A percentile compares a stretch with the other conserved stretches of the same genome.
These are phyloP conservation scores for Poecilia velifera DNA, from an alignment of 2,797 vertebrate species.

Conservation along the genomic window DNA sequence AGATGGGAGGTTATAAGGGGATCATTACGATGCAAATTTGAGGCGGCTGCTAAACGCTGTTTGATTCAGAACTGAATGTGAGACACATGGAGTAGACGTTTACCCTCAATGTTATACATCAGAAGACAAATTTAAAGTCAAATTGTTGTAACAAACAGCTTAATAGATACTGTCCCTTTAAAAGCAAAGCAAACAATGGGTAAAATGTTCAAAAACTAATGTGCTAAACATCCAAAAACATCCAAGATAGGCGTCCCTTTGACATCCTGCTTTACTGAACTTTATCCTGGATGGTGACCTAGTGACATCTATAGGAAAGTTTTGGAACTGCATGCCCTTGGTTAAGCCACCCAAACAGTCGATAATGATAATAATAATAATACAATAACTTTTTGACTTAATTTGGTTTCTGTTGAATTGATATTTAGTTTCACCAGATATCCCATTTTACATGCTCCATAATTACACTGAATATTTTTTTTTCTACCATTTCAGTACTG, in stretches of 20 bases:
- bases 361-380: too few relatives aligned
- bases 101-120: constrained; percentile 21
- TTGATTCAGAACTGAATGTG: constrained; percentile 15
- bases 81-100: constrained; percentile 30
- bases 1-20: constrained; percentile 21
- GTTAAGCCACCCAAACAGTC: background rate
- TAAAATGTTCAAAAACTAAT: background rate
- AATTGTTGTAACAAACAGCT: background rate
- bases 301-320: constrained; percentile 65
- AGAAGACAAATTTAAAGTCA: constrained; percentile 7
- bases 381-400: background rate
- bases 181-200: background rate
- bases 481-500: background rate
- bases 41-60: constrained; percentile 20
- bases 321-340: constrained; percentile 19
- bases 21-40: constrained; percentile 53
- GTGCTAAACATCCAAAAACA: background rate
- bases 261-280: background rate
- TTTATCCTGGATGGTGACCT: constrained; percentile 16
- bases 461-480: too few relatives aligned
- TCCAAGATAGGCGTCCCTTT: background rate
- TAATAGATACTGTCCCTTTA: background rate
- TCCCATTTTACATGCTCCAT: background rate
- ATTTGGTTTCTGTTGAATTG: background rate
- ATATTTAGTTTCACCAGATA: background rate